Percentiles rank a stretch among this genome's conserved stretches.
These are phyloP conservation scores for Drosophila sordidula DNA, from an alignment of 2,888 invertebrate genomes.

Conservation along the genomic window DNA sequence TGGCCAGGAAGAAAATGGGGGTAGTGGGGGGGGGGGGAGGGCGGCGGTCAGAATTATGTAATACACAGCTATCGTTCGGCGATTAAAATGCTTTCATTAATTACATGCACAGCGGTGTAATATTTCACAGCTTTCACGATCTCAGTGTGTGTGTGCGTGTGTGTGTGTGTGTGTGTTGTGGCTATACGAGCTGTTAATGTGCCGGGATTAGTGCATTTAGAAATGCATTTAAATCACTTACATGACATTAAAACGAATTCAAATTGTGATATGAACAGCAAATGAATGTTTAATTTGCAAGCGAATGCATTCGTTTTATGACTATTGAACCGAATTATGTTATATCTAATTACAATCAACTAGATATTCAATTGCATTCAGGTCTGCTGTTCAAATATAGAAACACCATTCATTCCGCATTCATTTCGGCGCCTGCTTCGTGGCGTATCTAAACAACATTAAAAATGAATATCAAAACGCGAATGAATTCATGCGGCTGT, in stretches of 20 bases:
- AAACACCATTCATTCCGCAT: constrained; percentile 3
- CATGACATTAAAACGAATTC: constrained; percentile 36
- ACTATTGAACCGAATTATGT: constrained; percentile 15
- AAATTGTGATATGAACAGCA: constrained; percentile 40
- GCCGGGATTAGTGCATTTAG: constrained; percentile 58
- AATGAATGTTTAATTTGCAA: constrained; percentile 19
- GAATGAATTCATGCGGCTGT: not conserved
- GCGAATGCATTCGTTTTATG: constrained; percentile 17
- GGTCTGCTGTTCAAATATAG: not conserved
- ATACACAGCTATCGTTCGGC: constrained; percentile 60
- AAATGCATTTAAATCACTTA: constrained; percentile 61
- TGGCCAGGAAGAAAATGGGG: not conserved
- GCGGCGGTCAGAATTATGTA: constrained; percentile 12
- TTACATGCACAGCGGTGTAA: constrained; percentile 54
- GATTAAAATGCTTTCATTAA: constrained; percentile 77
- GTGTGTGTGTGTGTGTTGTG: constrained; percentile 1
- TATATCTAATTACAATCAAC: constrained; percentile 10
- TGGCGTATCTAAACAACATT: constrained; percentile 2
- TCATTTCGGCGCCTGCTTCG: not conserved
- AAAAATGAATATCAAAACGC: not conserved
- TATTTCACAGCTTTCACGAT: constrained; percentile 42
- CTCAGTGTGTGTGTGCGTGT: not conserved
- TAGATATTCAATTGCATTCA: not conserved
- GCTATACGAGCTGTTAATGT: constrained; percentile 63
- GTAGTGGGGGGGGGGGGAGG: not conserved